Percentiles rank a stretch among this genome's conserved stretches.
These are phyloP conservation scores for Spinus pinus DNA, from an alignment of 2,797 vertebrate genomes.

Conservation along the genomic window DNA sequence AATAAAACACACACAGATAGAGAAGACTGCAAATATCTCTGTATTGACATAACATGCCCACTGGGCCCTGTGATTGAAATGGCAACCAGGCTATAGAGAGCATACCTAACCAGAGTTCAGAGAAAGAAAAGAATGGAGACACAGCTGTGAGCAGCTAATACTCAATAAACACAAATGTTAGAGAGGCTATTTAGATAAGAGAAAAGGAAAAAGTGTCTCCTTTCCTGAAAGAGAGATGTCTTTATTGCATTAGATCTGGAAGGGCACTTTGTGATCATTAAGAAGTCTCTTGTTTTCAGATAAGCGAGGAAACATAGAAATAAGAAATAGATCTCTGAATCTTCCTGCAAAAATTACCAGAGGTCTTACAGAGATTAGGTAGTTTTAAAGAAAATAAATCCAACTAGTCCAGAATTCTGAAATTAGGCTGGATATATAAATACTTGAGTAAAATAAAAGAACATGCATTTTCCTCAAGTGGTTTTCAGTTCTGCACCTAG, in stretches of 20 bases:
- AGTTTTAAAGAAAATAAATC: background rate
- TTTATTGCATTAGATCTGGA: background rate
- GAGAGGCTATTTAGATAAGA: background rate
- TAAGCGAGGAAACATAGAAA: background rate
- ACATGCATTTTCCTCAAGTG: fast-evolving
- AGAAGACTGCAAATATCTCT: slow-evolving; percentile 9
- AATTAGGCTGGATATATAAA: background rate
- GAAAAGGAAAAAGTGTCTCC: background rate
- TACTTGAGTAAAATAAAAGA: background rate
- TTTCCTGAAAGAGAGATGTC: background rate
- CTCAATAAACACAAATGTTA: background rate
- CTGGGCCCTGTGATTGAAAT: slow-evolving; percentile 19
- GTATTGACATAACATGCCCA: slow-evolving; percentile 34
- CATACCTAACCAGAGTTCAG: background rate
- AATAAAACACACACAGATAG: background rate
- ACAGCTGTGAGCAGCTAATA: background rate
- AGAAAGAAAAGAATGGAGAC: background rate
- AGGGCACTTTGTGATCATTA: background rate
- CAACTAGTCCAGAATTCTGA: background rate
- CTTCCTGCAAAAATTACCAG: background rate
- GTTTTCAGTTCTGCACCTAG: background rate
- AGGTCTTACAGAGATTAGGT: background rate
- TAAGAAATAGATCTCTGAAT: background rate
- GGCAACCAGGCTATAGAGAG: background rate
- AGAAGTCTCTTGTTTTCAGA: background rate